Conservation (phyloP, 2,888 invertebrate species). For the Drosophila sordidula region DNA sequence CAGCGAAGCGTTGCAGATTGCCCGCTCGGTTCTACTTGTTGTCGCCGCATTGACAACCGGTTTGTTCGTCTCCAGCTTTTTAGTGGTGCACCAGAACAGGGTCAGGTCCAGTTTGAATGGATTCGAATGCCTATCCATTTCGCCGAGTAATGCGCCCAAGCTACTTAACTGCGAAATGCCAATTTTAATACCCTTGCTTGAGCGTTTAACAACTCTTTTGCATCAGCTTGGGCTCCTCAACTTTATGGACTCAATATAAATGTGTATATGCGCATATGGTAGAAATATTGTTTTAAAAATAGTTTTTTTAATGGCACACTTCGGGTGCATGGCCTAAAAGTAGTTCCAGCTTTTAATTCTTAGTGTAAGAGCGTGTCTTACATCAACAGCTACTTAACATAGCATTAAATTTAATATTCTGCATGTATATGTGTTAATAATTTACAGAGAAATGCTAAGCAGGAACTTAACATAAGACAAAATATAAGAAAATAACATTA, state of each 20-base stretch:
- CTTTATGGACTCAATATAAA: conserved; percentile 5
- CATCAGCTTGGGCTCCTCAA: conserved; percentile 1
- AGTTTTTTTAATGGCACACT: conserved; percentile 7
- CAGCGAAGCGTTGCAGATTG: conserved; percentile 31
- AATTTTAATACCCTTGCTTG: conserved; percentile 38
- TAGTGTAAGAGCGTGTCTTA: background rate
- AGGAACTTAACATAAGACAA: background rate
- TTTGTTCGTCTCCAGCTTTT: conserved; percentile 45
- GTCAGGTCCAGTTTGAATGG: conserved; percentile 74
- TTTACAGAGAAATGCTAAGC: too few relatives aligned
- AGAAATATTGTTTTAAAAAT: conserved; percentile 15
- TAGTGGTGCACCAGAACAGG: conserved; percentile 72
- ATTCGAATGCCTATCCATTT: conserved; percentile 46
- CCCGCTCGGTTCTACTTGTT: conserved; percentile 23
- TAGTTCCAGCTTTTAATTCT: conserved; percentile 12
- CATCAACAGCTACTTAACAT: background rate
- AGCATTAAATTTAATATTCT: background rate
- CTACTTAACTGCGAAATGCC: conserved; percentile 51
- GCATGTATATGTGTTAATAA: too few relatives aligned
- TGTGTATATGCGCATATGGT: background rate
- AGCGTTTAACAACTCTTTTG: conserved; percentile 36
- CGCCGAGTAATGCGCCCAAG: conserved; percentile 26
- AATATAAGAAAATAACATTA: background rate
- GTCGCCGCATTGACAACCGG: conserved; percentile 44
- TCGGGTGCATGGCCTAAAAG: background rate